These are phyloP conservation scores for Andrena trimmerana DNA, from an alignment of 2,888 invertebrate species.

Conservation along the genomic window DNA sequence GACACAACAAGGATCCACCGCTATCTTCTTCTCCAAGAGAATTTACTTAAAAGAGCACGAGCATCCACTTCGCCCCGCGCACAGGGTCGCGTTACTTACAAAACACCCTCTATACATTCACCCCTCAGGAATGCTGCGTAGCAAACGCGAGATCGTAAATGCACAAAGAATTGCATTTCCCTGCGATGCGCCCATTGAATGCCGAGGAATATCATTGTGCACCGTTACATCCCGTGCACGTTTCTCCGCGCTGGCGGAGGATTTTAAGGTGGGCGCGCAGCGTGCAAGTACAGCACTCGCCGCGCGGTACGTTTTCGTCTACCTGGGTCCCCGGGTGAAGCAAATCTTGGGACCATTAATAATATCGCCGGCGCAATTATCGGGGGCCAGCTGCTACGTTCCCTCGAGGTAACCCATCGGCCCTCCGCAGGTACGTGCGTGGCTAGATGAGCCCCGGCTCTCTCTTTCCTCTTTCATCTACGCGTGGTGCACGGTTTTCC, in stretches of 20 bases:
- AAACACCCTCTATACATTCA: background rate
- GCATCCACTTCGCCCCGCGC: background rate
- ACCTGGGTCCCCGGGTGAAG: slow-evolving; percentile 72
- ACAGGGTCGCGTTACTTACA: background rate
- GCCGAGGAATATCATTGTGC: slow-evolving; percentile 59
- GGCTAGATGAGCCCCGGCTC: slow-evolving; percentile 25
- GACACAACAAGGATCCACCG: too few relatives aligned
- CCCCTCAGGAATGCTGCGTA: background rate
- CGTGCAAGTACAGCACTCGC: slow-evolving; percentile 53
- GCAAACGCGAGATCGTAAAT: background rate
- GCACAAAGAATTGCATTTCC: slow-evolving; percentile 17
- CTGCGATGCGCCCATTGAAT: slow-evolving; percentile 21
- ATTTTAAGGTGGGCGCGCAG: slow-evolving; percentile 54
- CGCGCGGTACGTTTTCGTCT: slow-evolving; percentile 59
- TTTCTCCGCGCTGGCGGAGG: slow-evolving; percentile 50
- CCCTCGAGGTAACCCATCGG: slow-evolving; percentile 57
- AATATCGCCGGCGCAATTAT: slow-evolving; percentile 82
- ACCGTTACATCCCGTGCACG: slow-evolving; percentile 58
- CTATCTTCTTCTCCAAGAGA: background rate
- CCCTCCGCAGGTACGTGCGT: slow-evolving; percentile 62
- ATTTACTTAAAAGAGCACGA: background rate
- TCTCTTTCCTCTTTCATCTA: slow-evolving; percentile 2
- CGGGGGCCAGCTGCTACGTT: slow-evolving; percentile 79
- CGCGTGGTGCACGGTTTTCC: slow-evolving; percentile 13
- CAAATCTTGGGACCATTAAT: slow-evolving; percentile 81